These are phyloP conservation scores for Phrynocephalus versicolor DNA, from an alignment of 2,113 vertebrate genomes.

Conservation along the genomic window DNA sequence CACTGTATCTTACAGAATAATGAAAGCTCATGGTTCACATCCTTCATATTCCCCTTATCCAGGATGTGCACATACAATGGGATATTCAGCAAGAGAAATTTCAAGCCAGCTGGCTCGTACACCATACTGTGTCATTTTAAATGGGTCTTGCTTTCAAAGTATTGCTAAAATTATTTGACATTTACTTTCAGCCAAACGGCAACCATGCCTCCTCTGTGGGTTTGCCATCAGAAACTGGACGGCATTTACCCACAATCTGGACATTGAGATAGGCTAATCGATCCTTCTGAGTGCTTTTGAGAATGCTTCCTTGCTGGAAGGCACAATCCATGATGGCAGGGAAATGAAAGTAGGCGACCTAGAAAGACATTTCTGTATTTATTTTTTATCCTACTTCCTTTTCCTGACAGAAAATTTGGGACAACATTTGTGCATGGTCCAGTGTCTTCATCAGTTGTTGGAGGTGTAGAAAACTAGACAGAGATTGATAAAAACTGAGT, in stretches of 20 bases:
- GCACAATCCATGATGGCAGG: neutral
- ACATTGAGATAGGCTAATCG: neutral
- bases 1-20: neutral
- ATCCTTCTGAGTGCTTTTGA: conserved; percentile 3
- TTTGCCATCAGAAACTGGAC: neutral
- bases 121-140: neutral
- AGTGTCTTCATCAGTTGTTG: neutral
- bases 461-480: neutral
- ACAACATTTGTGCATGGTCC: neutral
- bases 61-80: neutral
- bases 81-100: neutral
- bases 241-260: neutral
- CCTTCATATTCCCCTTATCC: neutral
- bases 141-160: neutral
- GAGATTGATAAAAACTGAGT: neutral
- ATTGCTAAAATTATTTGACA: conserved; percentile 8
- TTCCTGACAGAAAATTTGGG: neutral
- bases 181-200: conserved; percentile 19
- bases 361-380: conserved; percentile 4
- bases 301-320: conserved; percentile 10
- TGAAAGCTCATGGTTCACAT: neutral
- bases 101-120: neutral
- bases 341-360: neutral
- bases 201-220: neutral
- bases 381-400: conserved; percentile 3